Evolutionary conservation across 2,797 vertebrate genomes (phyloP).

Genomic region (Phoxinus dragarum): DNA sequence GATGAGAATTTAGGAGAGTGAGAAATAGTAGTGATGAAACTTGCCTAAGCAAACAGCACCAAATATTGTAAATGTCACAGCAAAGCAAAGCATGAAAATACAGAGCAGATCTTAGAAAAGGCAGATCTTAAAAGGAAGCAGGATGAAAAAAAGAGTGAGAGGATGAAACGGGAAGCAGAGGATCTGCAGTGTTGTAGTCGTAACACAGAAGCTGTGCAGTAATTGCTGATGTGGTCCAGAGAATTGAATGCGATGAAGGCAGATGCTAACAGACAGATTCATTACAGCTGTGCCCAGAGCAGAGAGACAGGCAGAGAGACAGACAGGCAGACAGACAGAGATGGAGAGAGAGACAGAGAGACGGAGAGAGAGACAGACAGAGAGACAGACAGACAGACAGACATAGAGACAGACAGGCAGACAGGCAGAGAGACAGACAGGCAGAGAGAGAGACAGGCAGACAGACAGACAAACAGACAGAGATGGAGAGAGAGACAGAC

Average conservation of each 20-base stretch:
- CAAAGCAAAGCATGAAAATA: not conserved
- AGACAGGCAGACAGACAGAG: not conserved
- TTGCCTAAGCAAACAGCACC: not conserved
- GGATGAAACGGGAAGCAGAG: constrained; percentile 3
- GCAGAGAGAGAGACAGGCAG: constrained; percentile 49
- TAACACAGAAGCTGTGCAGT: constrained; percentile 73
- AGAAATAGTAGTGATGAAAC: not conserved
- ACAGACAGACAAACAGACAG: constrained; percentile 4
- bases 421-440: constrained; percentile 73
- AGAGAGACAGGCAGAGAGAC: constrained; percentile 40
- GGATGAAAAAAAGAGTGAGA: constrained; percentile 44
- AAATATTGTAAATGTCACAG: not conserved
- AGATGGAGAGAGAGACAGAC: constrained; percentile 59
- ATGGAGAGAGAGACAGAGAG: not conserved
- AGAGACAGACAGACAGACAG: constrained; percentile 65
- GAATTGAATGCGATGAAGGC: constrained; percentile 82
- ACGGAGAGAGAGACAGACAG: constrained; percentile 47
- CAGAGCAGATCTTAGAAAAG: not conserved
- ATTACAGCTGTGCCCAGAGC: constrained; percentile 73
- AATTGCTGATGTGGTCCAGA: constrained; percentile 80
- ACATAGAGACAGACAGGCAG: constrained; percentile 40
- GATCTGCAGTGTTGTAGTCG: constrained; percentile 53
- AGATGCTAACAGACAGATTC: constrained; percentile 81
- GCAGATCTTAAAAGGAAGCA: constrained; percentile 10
- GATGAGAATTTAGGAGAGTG: not conserved